phyloP scores from a whole-genome alignment of 2,797 vertebrate species.

The Rhinoraja longicauda region DNA sequence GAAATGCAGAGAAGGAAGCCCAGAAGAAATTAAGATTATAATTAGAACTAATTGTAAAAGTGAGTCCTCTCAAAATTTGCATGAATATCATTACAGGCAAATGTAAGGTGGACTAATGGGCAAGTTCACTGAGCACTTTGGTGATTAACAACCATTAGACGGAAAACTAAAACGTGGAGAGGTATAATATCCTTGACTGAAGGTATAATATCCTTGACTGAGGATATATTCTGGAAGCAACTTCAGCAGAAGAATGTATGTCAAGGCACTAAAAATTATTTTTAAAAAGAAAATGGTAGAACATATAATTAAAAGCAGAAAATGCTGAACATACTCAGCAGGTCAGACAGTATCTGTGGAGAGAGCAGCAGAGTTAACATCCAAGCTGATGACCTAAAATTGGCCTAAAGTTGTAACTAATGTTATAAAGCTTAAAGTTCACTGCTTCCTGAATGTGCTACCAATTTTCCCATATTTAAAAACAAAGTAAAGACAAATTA shows the following conservation, averaged over 20 bases:
- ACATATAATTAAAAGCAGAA: too few relatives aligned
- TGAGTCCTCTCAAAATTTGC: neutral
- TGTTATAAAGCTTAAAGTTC: neutral
- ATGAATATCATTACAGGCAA: conserved; percentile 31
- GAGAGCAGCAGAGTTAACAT: too few relatives aligned
- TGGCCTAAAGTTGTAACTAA: too few relatives aligned
- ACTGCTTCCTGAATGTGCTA: neutral
- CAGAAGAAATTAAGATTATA: conserved; percentile 30
- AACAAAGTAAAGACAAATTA: neutral
- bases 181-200: neutral
- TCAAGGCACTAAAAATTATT: neutral
- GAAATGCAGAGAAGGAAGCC: neutral
- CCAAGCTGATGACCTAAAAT: too few relatives aligned
- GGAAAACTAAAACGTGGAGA: neutral
- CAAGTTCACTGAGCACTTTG: neutral
- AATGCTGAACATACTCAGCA: too few relatives aligned
- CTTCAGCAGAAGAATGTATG: neutral
- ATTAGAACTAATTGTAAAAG: conserved; percentile 33
- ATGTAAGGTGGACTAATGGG: neutral
- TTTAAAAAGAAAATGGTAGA: too few relatives aligned
- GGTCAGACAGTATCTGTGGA: too few relatives aligned
- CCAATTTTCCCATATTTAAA: neutral
- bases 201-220: neutral
- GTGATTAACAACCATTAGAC: neutral
- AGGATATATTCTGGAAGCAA: neutral